These are phyloP conservation scores for Scolopax bukidnonensis DNA, from an alignment of 2,797 vertebrate genomes.

Conservation along the genomic window DNA sequence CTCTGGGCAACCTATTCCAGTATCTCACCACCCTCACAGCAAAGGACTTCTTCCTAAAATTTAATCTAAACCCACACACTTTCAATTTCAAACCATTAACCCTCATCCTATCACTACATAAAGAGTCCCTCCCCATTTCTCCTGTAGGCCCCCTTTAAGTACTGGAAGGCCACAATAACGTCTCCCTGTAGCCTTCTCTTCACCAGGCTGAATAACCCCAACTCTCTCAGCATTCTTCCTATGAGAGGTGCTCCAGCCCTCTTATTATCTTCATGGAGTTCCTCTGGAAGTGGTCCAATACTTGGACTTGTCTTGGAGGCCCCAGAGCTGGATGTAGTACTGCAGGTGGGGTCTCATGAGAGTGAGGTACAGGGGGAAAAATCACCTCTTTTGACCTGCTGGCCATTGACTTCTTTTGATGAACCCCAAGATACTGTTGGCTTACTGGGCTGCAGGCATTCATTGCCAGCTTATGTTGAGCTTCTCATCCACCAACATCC, in stretches of 20 bases:
- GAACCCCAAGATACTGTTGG: neutral
- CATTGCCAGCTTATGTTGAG: neutral
- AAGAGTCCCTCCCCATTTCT: neutral
- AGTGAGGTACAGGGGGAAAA: neutral
- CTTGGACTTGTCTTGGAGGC: neutral
- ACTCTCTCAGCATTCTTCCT: neutral
- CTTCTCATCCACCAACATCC: neutral
- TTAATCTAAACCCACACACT: neutral
- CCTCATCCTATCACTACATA: neutral
- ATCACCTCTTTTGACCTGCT: neutral
- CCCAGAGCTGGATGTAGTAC: neutral
- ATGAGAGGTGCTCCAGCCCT: neutral
- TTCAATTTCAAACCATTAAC: neutral
- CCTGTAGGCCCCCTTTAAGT: neutral
- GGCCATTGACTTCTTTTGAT: neutral
- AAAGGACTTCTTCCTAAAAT: neutral
- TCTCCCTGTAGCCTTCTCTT: neutral
- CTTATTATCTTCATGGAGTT: neutral
- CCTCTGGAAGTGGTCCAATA: neutral
- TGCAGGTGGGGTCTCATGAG: neutral
- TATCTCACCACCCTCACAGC: neutral
- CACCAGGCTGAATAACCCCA: neutral
- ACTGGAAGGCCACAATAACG: neutral
- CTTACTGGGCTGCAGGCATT: neutral
- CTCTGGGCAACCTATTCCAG: neutral